phyloP scores from a whole-genome alignment of 2,888 invertebrate species.

The Frankliniella fusca region DNA sequence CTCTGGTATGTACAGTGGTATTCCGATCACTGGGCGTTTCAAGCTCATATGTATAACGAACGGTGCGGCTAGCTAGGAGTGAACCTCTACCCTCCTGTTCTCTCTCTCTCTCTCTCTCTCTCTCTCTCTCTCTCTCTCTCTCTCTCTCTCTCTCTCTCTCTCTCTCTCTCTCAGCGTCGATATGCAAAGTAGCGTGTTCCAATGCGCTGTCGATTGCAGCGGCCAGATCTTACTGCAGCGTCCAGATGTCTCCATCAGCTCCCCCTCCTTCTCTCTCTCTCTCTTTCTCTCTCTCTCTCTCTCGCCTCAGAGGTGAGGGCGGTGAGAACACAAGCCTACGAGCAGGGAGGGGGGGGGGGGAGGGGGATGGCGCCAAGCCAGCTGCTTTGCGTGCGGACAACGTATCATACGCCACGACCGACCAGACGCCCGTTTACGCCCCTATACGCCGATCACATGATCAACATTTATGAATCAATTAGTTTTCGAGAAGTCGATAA shows the following conservation, averaged over 20 bases:
- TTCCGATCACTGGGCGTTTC: too few relatives aligned
- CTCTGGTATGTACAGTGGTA: too few relatives aligned
- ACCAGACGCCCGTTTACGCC: neutral
- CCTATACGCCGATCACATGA: neutral
- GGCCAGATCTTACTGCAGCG: too few relatives aligned
- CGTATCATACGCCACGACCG: neutral
- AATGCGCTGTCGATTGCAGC: too few relatives aligned
- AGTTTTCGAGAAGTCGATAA: conserved; percentile 17
- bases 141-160: conserved; percentile 1
- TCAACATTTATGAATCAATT: conserved; percentile 22
- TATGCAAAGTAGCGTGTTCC: too few relatives aligned
- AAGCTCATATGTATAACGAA: too few relatives aligned
- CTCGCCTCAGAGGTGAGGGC: neutral
- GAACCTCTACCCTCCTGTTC: neutral
- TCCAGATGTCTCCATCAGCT: neutral
- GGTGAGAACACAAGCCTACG: too few relatives aligned
- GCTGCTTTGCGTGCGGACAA: neutral
- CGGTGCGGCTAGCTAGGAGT: too few relatives aligned
- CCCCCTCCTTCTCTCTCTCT: neutral
- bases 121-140: neutral
- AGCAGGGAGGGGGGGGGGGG: too few relatives aligned
- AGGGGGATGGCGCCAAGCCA: neutral
- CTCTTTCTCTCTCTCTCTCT: neutral
- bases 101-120: neutral
- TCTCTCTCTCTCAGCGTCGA: neutral